phyloP scores from a whole-genome alignment of 2,797 vertebrate genomes.

The Coregonus ussuriensis region DNA sequence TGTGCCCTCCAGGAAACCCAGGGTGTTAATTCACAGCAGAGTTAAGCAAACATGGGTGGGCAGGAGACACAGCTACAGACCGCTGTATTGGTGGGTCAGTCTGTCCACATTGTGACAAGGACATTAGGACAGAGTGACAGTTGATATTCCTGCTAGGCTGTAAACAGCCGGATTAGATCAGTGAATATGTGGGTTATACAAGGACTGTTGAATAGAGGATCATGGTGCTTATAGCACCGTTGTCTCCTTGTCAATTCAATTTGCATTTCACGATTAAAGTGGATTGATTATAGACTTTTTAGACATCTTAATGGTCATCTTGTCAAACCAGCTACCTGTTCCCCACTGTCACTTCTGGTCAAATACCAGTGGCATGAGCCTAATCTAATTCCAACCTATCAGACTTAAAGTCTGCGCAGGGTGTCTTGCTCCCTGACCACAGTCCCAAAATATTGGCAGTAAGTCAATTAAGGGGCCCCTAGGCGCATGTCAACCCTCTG shows the following conservation, averaged over 20 bases:
- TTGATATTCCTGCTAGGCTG: slow-evolving; percentile 1
- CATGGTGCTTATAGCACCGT: neutral
- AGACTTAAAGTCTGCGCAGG: slow-evolving; percentile 4
- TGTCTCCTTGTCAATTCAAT: neutral
- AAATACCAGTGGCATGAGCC: neutral
- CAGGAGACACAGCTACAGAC: neutral
- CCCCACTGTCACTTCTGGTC: neutral
- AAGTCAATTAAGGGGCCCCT: slow-evolving; percentile 28
- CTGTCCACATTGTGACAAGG: slow-evolving; percentile 1
- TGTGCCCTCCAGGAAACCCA: neutral
- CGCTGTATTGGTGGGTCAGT: slow-evolving; percentile 1
- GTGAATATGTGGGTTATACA: neutral
- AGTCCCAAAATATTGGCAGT: slow-evolving; percentile 28
- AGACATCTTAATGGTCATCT: neutral
- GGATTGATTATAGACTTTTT: neutral
- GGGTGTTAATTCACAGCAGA: neutral
- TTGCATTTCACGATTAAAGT: neutral
- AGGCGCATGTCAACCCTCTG: slow-evolving; percentile 22
- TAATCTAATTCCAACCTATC: neutral
- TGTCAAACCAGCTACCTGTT: slow-evolving; percentile 9
- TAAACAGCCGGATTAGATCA: neutral
- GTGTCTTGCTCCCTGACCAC: slow-evolving; percentile 13
- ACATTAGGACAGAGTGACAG: slow-evolving; percentile 11
- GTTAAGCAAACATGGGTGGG: neutral
- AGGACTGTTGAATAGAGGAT: neutral